Evolutionary conservation across 2,888 invertebrate genomes (phyloP).

Genomic region (Amorpha juglandis): DNA sequence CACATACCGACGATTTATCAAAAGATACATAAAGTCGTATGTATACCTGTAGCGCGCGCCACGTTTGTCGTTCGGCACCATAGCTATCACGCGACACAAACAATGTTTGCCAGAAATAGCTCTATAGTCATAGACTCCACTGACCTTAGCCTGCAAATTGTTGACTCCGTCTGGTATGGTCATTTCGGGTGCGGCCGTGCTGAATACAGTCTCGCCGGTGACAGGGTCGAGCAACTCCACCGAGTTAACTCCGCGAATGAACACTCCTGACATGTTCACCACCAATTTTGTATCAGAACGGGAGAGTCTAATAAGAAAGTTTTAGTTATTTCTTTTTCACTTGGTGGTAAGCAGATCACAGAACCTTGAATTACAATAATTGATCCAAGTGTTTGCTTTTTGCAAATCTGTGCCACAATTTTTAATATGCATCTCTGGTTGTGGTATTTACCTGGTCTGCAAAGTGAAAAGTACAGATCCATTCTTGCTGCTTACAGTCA

Average conservation of each 20-base stretch:
- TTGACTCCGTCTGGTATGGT: conserved; percentile 88
- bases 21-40: no score
- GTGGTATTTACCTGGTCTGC: conserved; percentile 61
- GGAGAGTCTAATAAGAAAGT: conserved; percentile 51
- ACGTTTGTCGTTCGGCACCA: no score
- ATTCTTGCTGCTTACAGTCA: conserved; percentile 66
- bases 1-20: no score
- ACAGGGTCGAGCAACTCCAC: conserved; percentile 88
- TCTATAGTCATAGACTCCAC: neutral
- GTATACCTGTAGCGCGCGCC: no score
- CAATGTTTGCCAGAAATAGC: no score
- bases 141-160: conserved; percentile 85
- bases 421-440: no score
- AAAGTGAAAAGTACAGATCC: conserved; percentile 73
- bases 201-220: conserved; percentile 87
- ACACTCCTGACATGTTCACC: conserved; percentile 87
- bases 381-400: no score
- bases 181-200: conserved; percentile 89
- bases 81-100: no score
- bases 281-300: conserved; percentile 68
- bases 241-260: conserved; percentile 87
- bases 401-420: no score
- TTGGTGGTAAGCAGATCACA: no score
- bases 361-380: no score
- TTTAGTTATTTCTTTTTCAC: no score